Conservation (phyloP, 2,888 invertebrate species). For the Machimus rusticus region DNA sequence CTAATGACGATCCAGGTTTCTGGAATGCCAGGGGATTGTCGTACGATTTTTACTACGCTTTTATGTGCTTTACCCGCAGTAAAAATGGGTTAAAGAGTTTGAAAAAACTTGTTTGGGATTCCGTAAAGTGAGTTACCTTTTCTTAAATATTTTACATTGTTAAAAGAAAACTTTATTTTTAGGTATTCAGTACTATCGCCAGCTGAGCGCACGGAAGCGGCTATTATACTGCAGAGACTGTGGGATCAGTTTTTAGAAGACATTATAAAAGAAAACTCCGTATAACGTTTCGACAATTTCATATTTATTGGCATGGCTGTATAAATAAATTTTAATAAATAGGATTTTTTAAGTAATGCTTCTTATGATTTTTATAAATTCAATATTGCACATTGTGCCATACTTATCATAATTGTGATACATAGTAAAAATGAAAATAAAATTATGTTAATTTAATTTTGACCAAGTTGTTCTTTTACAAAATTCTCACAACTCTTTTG, state of each 20-base stretch:
- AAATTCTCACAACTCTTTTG: slow-evolving; percentile 53
- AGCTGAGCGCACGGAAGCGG: slow-evolving; percentile 52
- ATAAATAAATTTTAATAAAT: background rate
- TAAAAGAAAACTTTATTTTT: background rate
- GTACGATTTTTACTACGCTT: slow-evolving; percentile 73
- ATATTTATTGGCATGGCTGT: no score
- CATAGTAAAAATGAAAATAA: background rate
- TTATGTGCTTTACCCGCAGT: slow-evolving; percentile 70
- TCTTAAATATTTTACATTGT: background rate
- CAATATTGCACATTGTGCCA: background rate
- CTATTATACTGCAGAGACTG: slow-evolving; percentile 51
- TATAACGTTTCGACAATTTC: background rate
- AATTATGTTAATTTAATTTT: background rate
- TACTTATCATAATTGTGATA: background rate
- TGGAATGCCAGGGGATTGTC: slow-evolving; percentile 70
- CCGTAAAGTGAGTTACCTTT: slow-evolving; percentile 61
- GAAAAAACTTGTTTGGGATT: slow-evolving; percentile 71
- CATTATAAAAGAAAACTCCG: background rate
- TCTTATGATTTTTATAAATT: no score
- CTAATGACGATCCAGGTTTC: slow-evolving; percentile 72
- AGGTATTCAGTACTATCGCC: slow-evolving; percentile 54
- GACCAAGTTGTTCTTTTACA: slow-evolving; percentile 48
- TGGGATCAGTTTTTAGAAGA: slow-evolving; percentile 57
- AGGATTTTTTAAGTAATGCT: background rate
- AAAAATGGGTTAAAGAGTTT: slow-evolving; percentile 68